Conservation (phyloP, 2,797 vertebrate genomes). For the Pantherophis alleghaniensis region DNA sequence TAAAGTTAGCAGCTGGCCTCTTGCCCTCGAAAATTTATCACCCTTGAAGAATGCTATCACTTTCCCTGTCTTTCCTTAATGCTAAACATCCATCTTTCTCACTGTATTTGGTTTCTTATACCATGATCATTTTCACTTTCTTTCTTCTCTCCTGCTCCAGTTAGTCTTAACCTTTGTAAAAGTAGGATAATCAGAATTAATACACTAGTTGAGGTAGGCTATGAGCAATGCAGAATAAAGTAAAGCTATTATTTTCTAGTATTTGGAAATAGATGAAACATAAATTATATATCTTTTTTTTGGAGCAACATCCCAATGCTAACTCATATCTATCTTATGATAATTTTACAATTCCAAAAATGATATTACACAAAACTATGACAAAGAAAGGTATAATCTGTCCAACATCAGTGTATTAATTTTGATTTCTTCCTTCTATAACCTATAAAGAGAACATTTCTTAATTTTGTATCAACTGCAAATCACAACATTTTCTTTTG, state of each 20-base stretch:
- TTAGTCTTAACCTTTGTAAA: neutral
- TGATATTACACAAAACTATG: neutral
- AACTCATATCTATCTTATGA: neutral
- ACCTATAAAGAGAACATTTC: neutral
- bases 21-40: neutral
- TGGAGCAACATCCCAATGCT: neutral
- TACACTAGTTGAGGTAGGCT: neutral
- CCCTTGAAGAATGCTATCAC: neutral
- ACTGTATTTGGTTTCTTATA: neutral
- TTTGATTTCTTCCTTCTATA: neutral
- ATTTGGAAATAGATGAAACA: neutral
- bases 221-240: neutral
- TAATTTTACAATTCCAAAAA: neutral
- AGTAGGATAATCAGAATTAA: neutral
- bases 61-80: neutral
- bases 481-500: neutral
- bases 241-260: neutral
- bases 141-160: neutral
- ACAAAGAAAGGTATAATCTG: neutral
- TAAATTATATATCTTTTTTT: neutral
- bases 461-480: neutral
- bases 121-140: neutral
- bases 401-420: neutral
- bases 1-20: neutral
- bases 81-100: neutral